Base-by-base conservation (phyloP, 1,140 invertebrate genomes). In the Drosophila lowei region DNA sequence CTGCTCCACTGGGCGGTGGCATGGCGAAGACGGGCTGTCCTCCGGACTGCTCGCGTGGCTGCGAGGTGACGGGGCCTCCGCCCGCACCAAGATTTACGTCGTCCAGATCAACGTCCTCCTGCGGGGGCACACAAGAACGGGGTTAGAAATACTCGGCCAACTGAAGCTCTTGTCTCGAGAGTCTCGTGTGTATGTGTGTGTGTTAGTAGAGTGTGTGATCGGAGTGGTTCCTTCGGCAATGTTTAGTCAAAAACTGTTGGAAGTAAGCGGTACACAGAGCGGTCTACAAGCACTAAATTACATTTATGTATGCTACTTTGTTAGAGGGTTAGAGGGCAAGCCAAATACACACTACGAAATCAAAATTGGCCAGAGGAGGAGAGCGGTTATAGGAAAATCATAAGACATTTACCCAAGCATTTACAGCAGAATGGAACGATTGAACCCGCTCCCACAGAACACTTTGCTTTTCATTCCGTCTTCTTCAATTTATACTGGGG, bases 31-130 rank as follows among this genome's bases (percentile, higher is more conserved):
- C 92, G 2, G 92, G 90, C 23, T 78, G 90, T 50, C 88, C 91
- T 11, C 84, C 89, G 9, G 81, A 59, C 60, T 92, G 90, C 18
- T 85, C 89, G 11, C 86, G 91, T 18, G 92, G 92, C 76, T 92
- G 92, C 54, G 91, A 86, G 16, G 91, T 92, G 16, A 93, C 89
- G 13, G 92, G 91, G 13, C 83, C 91, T 0, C 81, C 77, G 16
- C 91, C 90, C 48, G 76, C 64, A 16, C 75, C 68, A 44, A 91
- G 49, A 46, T 91, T 79, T 21, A 90, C 83, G 64, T 90, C 88
- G 28, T 92, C 92, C 6, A 92, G 91, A 59, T 93, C 92, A 52
- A 80, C 90, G 58, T 93, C 92, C 73, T 93, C 92, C 92, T 93
- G 61, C n/a, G 11, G 55, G 42, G 7, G 11, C 38, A 34, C 49